Conservation (phyloP, 2,888 invertebrate species). For the Habroteleia sp. region DNA sequence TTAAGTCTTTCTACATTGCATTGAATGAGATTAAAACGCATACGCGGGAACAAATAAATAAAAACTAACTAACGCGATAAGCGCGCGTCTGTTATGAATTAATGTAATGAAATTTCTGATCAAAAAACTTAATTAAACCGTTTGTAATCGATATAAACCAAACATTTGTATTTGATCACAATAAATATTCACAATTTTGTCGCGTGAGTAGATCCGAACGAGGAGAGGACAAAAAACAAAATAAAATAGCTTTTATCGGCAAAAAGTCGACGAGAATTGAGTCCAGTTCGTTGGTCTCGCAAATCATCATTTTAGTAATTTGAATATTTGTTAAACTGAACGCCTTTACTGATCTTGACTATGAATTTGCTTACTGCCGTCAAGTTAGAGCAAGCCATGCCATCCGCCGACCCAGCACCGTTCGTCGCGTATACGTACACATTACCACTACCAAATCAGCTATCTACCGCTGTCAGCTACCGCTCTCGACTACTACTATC, state of each 20-base stretch:
- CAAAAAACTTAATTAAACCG: no score
- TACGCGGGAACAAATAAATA: no score
- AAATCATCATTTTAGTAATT: constrained; percentile 16
- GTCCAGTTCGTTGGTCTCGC: constrained; percentile 47
- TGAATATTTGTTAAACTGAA: constrained; percentile 30
- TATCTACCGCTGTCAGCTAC: constrained; percentile 75
- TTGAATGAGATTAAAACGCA: no score
- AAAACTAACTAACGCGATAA: no score
- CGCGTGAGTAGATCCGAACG: not conserved
- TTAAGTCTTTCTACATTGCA: no score
- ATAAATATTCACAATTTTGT: constrained; percentile 2
- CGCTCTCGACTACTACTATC: constrained; percentile 75
- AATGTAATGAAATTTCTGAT: no score
- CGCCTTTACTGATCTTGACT: constrained; percentile 64
- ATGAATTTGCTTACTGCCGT: constrained; percentile 74
- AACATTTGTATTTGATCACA: not conserved
- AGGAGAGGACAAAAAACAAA: constrained; percentile 6
- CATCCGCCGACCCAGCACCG: constrained; percentile 78
- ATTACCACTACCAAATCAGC: constrained; percentile 79
- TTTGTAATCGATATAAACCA: no score
- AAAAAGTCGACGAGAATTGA: not conserved
- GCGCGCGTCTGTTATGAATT: no score
- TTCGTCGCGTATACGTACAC: constrained; percentile 80
- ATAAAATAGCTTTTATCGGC: no score
- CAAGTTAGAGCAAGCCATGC: constrained; percentile 80